Percentiles rank a stretch among this genome's conserved stretches.
Conservation (phyloP, 2,888 invertebrate species). For the Spilarctia lutea region DNA sequence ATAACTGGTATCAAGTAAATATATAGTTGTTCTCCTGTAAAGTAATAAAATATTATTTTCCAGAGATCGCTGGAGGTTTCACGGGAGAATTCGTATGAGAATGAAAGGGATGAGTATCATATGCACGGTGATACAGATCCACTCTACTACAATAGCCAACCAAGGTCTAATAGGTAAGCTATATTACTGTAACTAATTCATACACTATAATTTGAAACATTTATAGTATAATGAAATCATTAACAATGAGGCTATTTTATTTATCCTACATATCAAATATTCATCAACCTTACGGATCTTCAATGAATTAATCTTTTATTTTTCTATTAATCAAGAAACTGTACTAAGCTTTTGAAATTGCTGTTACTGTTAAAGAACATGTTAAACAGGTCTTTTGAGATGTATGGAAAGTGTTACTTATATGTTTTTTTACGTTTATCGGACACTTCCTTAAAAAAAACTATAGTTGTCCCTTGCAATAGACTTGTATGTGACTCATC, state of each 20-base stretch:
- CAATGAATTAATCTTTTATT: neutral
- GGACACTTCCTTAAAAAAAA: too few species aligned
- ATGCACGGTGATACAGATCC: conserved; percentile 87
- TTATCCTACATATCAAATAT: neutral
- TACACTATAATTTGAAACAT: neutral
- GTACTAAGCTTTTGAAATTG: neutral
- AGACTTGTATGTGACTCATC: neutral
- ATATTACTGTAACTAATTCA: neutral
- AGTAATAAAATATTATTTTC: conserved; percentile 44
- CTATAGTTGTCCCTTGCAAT: neutral
- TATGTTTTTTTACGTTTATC: neutral
- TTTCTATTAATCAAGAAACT: neutral
- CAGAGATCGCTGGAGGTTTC: conserved; percentile 92
- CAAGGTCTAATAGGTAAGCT: conserved; percentile 88
- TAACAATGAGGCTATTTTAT: neutral
- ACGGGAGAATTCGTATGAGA: conserved; percentile 93
- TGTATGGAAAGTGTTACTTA: neutral
- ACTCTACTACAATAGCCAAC: conserved; percentile 95
- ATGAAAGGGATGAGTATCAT: conserved; percentile 92
- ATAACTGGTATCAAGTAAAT: neutral
- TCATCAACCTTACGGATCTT: neutral
- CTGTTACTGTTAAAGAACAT: neutral
- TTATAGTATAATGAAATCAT: neutral
- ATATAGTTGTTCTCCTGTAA: neutral
- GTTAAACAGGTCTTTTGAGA: neutral